Conservation (phyloP, 2,113 vertebrate genomes). For the Lanius collurio region DNA sequence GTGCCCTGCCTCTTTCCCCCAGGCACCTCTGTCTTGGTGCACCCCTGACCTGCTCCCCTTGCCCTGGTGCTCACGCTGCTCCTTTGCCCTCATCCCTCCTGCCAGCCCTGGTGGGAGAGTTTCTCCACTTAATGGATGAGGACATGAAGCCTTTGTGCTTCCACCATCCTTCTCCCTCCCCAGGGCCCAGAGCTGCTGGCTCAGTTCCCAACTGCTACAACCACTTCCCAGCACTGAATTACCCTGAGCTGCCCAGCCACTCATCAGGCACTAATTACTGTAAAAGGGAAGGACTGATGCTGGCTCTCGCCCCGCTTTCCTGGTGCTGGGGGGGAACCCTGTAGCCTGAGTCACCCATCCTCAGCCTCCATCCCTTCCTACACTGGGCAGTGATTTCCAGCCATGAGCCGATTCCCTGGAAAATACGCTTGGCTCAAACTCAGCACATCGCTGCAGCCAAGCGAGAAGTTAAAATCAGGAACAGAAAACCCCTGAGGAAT, state of each 20-base stretch:
- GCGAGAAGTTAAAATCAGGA: neutral
- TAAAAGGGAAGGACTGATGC: conserved; percentile 24
- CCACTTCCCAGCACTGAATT: conserved; percentile 2
- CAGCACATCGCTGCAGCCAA: neutral
- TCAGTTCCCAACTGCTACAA: neutral
- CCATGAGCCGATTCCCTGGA: neutral
- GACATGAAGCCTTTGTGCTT: neutral
- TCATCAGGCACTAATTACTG: neutral
- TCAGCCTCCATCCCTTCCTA: neutral
- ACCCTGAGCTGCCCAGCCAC: neutral
- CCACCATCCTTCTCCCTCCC: neutral
- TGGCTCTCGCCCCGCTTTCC: fast-evolving
- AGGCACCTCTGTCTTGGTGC: neutral
- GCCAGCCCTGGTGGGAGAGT: neutral
- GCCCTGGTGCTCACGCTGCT: neutral
- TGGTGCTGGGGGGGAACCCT: neutral
- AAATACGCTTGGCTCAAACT: neutral
- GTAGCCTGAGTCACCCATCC: neutral
- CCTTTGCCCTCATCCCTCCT: neutral
- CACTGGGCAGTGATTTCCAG: neutral
- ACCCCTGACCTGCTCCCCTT: too few species aligned
- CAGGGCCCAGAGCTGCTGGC: neutral
- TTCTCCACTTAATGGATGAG: neutral
- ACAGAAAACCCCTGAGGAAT: neutral
- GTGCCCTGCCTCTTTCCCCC: neutral